Base-by-base conservation (phyloP, 1,140 invertebrate genomes). In the Scaptomyza pallida region DNA sequence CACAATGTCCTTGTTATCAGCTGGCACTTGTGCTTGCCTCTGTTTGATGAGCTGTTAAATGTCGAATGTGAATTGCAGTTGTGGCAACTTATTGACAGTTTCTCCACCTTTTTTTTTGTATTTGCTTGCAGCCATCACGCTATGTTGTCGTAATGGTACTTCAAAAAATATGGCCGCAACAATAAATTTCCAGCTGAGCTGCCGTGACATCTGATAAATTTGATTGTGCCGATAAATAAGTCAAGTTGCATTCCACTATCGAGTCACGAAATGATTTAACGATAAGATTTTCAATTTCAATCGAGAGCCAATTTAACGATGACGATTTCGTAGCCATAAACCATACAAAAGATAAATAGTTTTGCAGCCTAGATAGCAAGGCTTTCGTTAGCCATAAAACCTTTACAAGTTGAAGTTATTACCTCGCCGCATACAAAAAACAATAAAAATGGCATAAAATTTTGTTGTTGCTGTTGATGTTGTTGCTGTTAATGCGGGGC, bases 281-380 rank as follows among this genome's bases (percentile, higher is more conserved):
- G 71, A 78, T 78, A 67, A 83, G 71, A 78, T 82, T 78, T 83
- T 83, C 79, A 78, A 78, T 82, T 82, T 83, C 65, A 65, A 82
- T 83, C 51, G 52, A 23, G 30, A 55, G 56, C 44, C 64, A 72
- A 73, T 64, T 47, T 51, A 54, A 62, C 47, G 61, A 63, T 63
- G 57, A 71, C 69, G 47, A 30, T 48, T 62, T 16, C 17, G 12
- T 9, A 30, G 9, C 15, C 45, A 35, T 21, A 21, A 57, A 44
- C 54, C 50, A 48, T 6, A 16, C 15, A 43, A 12, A 30, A 35
- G 4, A 13, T 37, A 37, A n/a, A 50, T 37, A 59, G 57, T 51
- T 35, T 44, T 44, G 16, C 21, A 19, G 47, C 33, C 35, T 54
- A 54, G 48, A 56, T 26, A 50, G 12, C 5, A 26, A 62, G 35